Conservation (phyloP, 1,140 invertebrate species). For the Rhynchophorus ferrugineus region DNA sequence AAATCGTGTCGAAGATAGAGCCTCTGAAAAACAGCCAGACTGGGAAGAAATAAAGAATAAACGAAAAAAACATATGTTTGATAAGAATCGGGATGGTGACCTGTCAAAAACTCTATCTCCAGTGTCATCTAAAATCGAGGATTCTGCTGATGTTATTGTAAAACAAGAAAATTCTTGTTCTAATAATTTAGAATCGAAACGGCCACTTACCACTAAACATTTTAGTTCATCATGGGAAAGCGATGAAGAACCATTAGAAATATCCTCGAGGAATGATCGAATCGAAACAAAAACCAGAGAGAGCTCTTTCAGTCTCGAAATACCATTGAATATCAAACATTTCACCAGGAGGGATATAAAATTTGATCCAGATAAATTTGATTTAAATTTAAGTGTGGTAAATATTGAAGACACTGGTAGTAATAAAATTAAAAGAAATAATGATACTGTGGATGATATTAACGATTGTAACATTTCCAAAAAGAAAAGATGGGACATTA, state of each 20-base stretch:
- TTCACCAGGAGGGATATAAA: slow-evolving; percentile 19
- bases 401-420: slow-evolving; percentile 24
- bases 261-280: neutral
- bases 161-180: neutral
- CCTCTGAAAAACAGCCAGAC: slow-evolving; percentile 5
- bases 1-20: neutral
- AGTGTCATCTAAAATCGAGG: neutral
- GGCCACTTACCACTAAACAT: neutral
- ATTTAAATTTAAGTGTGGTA: slow-evolving; percentile 11
- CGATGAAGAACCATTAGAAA: slow-evolving; percentile 30
- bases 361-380: slow-evolving; percentile 9
- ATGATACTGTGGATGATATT: slow-evolving; percentile 13
- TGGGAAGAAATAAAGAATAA: slow-evolving; percentile 12
- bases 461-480: neutral
- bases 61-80: slow-evolving; percentile 6
- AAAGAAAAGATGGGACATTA: slow-evolving; percentile 15
- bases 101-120: neutral
- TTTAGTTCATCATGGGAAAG: slow-evolving; percentile 33
- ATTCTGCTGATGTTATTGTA: neutral
- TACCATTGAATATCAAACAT: slow-evolving; percentile 35
- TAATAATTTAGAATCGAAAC: neutral
- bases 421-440: slow-evolving; percentile 22
- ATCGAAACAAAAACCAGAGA: neutral
- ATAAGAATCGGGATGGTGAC: neutral
- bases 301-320: slow-evolving; percentile 23